Evolutionary conservation across 2,888 invertebrate genomes (phyloP).

Genomic region (Gymnosoma rotundatum): DNA sequence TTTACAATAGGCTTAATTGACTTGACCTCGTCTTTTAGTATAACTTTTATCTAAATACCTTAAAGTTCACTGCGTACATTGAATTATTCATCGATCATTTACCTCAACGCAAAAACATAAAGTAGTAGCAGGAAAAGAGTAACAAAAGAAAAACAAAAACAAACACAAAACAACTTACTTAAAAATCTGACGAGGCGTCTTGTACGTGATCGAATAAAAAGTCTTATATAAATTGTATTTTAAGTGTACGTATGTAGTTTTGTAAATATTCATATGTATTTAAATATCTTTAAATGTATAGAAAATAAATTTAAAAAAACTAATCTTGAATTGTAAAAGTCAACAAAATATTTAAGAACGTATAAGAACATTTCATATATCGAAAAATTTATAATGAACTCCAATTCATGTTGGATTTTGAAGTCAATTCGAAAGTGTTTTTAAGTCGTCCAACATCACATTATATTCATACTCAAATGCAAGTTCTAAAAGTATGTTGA

Average conservation of each 20-base stretch:
- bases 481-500: no score
- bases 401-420: no score
- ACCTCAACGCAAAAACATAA: constrained; percentile 66
- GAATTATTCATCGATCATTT: constrained; percentile 73
- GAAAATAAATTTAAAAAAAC: no score
- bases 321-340: constrained; percentile 65
- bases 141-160: constrained; percentile 18
- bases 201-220: constrained; percentile 71
- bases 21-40: background rate
- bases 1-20: no score
- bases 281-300: background rate
- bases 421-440: no score
- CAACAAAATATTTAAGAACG: constrained; percentile 35
- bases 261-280: background rate
- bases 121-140: constrained; percentile 53
- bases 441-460: no score
- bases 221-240: constrained; percentile 25
- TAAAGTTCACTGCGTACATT: constrained; percentile 70
- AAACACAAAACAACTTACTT: constrained; percentile 65
- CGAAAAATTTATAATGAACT: no score
- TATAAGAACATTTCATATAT: no score
- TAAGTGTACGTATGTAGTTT: background rate
- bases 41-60: constrained; percentile 59
- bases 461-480: no score
- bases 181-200: constrained; percentile 68